These are phyloP conservation scores for Macaria liturata DNA, from an alignment of 2,888 invertebrate species.

Conservation along the genomic window DNA sequence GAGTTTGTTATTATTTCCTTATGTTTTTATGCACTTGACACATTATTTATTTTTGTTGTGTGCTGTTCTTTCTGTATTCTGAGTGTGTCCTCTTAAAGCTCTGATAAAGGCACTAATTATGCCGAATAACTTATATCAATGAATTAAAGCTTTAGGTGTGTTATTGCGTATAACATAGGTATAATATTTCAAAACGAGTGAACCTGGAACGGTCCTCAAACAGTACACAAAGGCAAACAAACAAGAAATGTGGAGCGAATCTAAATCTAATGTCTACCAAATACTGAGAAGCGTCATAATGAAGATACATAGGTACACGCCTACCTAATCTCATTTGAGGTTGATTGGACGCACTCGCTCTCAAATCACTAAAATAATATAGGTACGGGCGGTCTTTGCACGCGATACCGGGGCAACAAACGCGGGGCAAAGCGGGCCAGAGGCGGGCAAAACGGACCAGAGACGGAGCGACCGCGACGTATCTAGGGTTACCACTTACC, in stretches of 20 bases:
- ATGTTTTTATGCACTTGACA: too few relatives aligned
- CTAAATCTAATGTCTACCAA: constrained; percentile 17
- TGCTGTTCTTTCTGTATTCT: too few relatives aligned
- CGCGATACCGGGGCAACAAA: constrained; percentile 19
- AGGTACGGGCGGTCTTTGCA: constrained; percentile 12
- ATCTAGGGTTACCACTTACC: not conserved
- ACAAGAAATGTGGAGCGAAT: constrained; percentile 30
- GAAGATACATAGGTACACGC: constrained; percentile 30
- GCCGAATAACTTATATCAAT: too few relatives aligned
- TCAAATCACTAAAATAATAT: constrained; percentile 40
- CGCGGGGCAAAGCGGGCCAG: constrained; percentile 6
- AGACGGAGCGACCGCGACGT: not conserved
- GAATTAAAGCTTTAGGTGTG: too few relatives aligned
- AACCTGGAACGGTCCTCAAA: constrained; percentile 1
- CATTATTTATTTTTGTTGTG: too few relatives aligned
- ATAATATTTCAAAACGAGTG: not conserved
- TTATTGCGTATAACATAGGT: too few relatives aligned
- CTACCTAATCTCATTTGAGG: constrained; percentile 38
- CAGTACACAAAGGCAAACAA: constrained; percentile 6
- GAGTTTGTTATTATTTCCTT: too few relatives aligned
- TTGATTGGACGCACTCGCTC: constrained; percentile 36
- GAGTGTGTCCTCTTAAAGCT: too few relatives aligned
- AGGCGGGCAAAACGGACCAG: not conserved
- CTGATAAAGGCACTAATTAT: too few relatives aligned
- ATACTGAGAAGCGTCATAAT: constrained; percentile 27